Evolutionary conservation across 2,888 invertebrate genomes (phyloP), one percentile per base, ranked within the genome.

Genomic region (Isotomurus palustris): DNA sequence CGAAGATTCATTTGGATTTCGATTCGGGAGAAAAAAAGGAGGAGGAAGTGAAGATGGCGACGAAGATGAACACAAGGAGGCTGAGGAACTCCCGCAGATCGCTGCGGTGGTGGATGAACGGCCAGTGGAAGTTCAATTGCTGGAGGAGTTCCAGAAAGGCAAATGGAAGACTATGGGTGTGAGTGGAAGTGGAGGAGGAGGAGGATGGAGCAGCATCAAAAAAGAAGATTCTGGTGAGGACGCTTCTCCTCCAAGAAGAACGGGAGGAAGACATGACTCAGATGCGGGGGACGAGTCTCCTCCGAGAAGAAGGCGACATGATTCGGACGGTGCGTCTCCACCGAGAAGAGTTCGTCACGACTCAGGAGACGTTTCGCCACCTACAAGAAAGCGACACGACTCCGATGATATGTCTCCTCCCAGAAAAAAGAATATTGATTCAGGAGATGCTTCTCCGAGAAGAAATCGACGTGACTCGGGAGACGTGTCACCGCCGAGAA

Each of bases 71-170:
- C 32, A 32, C 32, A 6, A 17, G 17, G 22, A n/a, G 12, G 82
- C 82, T n/a, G 94, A 95, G 73, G 91, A 94, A 75, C 90, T 87
- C 0, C 95, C 95, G 0, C 87, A 88, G 74, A 85, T 95, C 63
- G 93, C 88, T 0, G 91, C 88, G 1, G 82, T 93, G 51, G 82
- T 91, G 48, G 93, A 93, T 73, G 92, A 93, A 45, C 75, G 88
- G 68, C 86, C 88, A 0, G 79, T 83, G 53, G 83, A 86, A 64
- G 70, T 87, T 10, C 72, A 79, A 75, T 68, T 53, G 6, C 47
- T 71, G 29, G 72, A 73, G 49, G 59, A 66, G 32, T 60, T 73
- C 65, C 63, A 64, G 47, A 36, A 55, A 66, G 54, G 50, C 24
- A 69, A 69, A 58, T 64, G 68, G 64, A 63, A 62, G 56, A 8